A percentile compares a stretch with the other conserved stretches of the same genome.
Evolutionary conservation across 1,140 invertebrate species (phyloP).

Genomic region (Sarcophaga peregrina): DNA sequence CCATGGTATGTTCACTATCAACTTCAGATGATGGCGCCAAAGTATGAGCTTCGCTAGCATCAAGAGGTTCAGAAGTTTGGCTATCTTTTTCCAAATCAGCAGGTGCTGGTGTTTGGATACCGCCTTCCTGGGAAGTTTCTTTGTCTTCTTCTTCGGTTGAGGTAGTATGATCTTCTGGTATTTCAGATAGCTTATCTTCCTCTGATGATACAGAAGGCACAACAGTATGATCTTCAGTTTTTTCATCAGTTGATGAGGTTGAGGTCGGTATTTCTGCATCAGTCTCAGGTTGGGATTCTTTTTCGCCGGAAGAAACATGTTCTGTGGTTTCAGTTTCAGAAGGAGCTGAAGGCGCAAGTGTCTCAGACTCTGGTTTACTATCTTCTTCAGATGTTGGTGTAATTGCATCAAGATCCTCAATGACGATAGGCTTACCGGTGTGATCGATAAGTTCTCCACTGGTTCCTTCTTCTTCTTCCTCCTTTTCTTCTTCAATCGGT

Average conservation of each 20-base stretch:
- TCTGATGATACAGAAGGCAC: slow-evolving; percentile 29
- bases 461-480: slow-evolving; percentile 25
- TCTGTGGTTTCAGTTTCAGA: not conserved
- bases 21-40: slow-evolving; percentile 15
- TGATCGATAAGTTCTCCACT: not conserved
- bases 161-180: slow-evolving; percentile 32
- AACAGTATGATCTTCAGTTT: slow-evolving; percentile 32
- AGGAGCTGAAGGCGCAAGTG: not conserved
- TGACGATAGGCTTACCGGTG: not conserved
- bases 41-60: not conserved
- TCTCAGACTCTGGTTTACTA: not conserved
- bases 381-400: slow-evolving; percentile 43
- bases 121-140: not conserved
- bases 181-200: slow-evolving; percentile 41
- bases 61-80: not conserved
- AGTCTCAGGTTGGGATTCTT: slow-evolving; percentile 23
- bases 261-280: slow-evolving; percentile 6
- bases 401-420: slow-evolving; percentile 42
- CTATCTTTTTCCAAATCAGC: not conserved
- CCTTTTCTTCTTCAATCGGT: slow-evolving; percentile 28
- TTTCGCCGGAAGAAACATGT: not conserved
- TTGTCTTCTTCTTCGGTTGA: slow-evolving; percentile 38
- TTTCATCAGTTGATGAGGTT: slow-evolving; percentile 41
- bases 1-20: not conserved
- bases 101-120: not conserved